phyloP scores from a whole-genome alignment of 2,888 invertebrate species.

The Dynastes grantii region DNA sequence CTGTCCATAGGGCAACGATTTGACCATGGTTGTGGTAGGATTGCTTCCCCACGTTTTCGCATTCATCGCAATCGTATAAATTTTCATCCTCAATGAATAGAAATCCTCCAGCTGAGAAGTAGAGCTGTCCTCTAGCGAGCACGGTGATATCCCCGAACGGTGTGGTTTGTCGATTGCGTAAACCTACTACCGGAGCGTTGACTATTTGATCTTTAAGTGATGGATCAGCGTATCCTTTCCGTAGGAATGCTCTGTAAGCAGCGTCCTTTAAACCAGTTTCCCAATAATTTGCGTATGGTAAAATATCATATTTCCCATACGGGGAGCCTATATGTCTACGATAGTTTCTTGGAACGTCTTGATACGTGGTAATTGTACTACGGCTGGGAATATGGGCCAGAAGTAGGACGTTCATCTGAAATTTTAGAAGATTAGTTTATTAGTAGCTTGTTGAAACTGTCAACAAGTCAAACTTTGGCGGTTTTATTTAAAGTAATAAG shows the following conservation, averaged over 20 bases:
- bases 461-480: too few relatives aligned
- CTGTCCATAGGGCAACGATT: slow-evolving; percentile 79
- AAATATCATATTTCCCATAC: not conserved
- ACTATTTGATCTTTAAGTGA: slow-evolving; percentile 66
- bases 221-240: slow-evolving; percentile 74
- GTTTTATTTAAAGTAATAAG: too few relatives aligned
- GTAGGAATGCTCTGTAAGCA: slow-evolving; percentile 76
- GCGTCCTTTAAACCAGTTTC: slow-evolving; percentile 80
- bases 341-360: slow-evolving; percentile 10
- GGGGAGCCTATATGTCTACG: slow-evolving; percentile 21
- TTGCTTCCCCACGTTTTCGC: slow-evolving; percentile 58
- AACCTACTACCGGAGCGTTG: slow-evolving; percentile 64
- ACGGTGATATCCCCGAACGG: slow-evolving; percentile 78
- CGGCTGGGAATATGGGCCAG: slow-evolving; percentile 11
- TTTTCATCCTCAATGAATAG: slow-evolving; percentile 72
- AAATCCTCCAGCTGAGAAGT: slow-evolving; percentile 72
- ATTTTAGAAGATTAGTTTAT: not conserved
- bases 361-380: not conserved
- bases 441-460: too few relatives aligned
- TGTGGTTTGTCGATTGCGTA: slow-evolving; percentile 68
- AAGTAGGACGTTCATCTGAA: slow-evolving; percentile 28
- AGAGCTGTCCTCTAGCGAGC: slow-evolving; percentile 77
- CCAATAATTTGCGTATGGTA: slow-evolving; percentile 69
- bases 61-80: slow-evolving; percentile 71
- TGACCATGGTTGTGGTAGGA: slow-evolving; percentile 61